A percentile compares a stretch with the other conserved stretches of the same genome.
phyloP scores from a whole-genome alignment of 2,888 invertebrate species.

The Criorhina ranunculi region DNA sequence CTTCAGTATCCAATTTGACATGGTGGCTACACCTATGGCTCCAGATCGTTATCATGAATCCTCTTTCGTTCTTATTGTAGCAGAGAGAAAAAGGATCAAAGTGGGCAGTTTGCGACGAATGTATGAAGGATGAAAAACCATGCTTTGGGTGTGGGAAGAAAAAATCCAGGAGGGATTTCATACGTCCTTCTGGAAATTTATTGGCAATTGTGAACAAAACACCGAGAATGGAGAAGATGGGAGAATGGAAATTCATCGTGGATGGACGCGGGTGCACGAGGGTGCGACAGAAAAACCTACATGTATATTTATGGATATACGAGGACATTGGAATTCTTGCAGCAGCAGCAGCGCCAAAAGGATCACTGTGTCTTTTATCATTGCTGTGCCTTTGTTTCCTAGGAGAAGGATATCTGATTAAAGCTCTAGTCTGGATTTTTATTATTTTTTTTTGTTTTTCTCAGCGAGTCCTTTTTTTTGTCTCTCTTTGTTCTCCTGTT shows the following conservation, averaged over 20 bases:
- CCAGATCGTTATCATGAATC: slow-evolving; percentile 66
- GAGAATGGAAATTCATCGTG: slow-evolving; percentile 68
- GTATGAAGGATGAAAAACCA: slow-evolving; percentile 40
- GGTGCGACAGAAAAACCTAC: too few species aligned
- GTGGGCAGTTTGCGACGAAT: slow-evolving; percentile 56
- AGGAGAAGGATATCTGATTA: slow-evolving; percentile 58
- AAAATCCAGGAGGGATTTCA: slow-evolving; percentile 50
- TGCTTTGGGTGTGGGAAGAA: slow-evolving; percentile 10
- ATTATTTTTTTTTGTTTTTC: slow-evolving; percentile 28
- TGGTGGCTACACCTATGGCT: slow-evolving; percentile 74
- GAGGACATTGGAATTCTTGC: slow-evolving; percentile 2
- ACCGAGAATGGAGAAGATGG: slow-evolving; percentile 63
- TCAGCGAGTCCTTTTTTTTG: slow-evolving; percentile 19
- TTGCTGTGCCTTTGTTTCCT: slow-evolving; percentile 43
- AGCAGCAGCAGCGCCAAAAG: slow-evolving; percentile 38
- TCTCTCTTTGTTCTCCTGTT: slow-evolving; percentile 13
- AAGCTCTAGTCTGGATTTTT: slow-evolving; percentile 65
- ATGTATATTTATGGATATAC: not conserved
- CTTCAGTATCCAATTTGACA: slow-evolving; percentile 68
- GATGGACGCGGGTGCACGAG: too few species aligned
- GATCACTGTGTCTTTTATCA: slow-evolving; percentile 33
- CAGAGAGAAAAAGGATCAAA: slow-evolving; percentile 41
- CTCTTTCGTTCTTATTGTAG: slow-evolving; percentile 31
- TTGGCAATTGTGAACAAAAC: slow-evolving; percentile 70
- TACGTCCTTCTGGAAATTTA: slow-evolving; percentile 72